A percentile compares a stretch with the other conserved stretches of the same genome.
Conservation (phyloP, 2,888 invertebrate species). For the Cephonodes hylas region DNA sequence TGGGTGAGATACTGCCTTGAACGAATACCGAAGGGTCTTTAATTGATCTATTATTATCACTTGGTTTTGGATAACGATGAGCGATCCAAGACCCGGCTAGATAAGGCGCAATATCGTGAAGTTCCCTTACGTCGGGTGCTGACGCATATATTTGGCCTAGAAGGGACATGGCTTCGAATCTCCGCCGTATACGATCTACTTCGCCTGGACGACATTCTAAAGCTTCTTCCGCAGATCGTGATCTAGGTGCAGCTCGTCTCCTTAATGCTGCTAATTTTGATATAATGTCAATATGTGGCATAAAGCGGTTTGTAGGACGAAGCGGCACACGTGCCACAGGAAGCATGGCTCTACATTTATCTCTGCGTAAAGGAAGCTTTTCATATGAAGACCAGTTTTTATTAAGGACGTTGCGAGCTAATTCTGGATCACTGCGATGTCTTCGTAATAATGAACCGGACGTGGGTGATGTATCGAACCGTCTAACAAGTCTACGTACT, state of each 20-base stretch:
- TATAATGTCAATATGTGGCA: constrained; percentile 95
- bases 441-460: constrained; percentile 78
- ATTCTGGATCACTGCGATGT: constrained; percentile 90
- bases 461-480: constrained; percentile 87
- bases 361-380: constrained; percentile 48
- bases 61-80: constrained; percentile 86
- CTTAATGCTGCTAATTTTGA: constrained; percentile 89
- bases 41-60: constrained; percentile 85
- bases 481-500: constrained; percentile 88
- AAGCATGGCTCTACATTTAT: constrained; percentile 69
- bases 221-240: constrained; percentile 74
- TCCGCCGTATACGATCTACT: constrained; percentile 86
- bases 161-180: constrained; percentile 87
- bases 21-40: constrained; percentile 61
- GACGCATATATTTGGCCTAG: constrained; percentile 90
- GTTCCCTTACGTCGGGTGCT: constrained; percentile 88
- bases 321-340: constrained; percentile 85
- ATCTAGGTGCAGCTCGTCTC: constrained; percentile 67
- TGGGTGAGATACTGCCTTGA: constrained; percentile 55
- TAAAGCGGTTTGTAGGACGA: constrained; percentile 85
- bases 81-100: constrained; percentile 90
- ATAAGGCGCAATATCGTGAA: constrained; percentile 89
- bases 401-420: constrained; percentile 82
- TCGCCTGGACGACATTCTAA: constrained; percentile 83
- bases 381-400: constrained; percentile 74